Conservation (phyloP, 2,113 vertebrate species). For the Paradoxurus hermaphroditus region DNA sequence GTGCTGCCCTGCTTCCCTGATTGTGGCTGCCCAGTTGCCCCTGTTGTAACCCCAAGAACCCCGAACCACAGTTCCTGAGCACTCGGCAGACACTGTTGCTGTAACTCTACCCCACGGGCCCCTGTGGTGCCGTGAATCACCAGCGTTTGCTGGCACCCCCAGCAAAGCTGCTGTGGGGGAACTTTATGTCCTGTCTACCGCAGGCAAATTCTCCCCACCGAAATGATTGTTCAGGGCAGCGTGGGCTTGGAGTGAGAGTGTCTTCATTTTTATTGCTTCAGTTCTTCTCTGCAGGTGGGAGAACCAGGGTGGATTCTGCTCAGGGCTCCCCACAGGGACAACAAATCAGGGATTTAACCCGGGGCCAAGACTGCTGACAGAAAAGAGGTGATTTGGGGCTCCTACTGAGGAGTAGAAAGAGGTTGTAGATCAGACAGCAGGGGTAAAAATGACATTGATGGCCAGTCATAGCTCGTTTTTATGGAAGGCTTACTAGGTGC, state of each 20-base stretch:
- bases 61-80: background rate
- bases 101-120: background rate
- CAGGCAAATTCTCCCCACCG: slow-evolving; percentile 27
- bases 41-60: background rate
- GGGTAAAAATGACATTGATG: background rate
- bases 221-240: background rate
- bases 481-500: background rate
- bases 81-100: background rate
- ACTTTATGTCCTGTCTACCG: background rate
- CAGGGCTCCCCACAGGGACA: background rate
- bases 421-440: background rate
- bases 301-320: slow-evolving; percentile 10
- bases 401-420: background rate
- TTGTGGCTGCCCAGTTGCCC: background rate
- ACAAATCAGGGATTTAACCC: slow-evolving; percentile 47
- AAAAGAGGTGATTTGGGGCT: slow-evolving; percentile 24
- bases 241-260: background rate
- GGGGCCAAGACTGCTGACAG: background rate
- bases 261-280: slow-evolving; percentile 47
- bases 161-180: background rate
- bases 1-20: background rate
- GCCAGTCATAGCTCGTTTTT: slow-evolving; percentile 10
- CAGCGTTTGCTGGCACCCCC: background rate
- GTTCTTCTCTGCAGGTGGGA: slow-evolving; percentile 29
- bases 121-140: background rate